Percentiles rank a stretch among this genome's conserved stretches.
Evolutionary conservation across 2,888 invertebrate species (phyloP).

Genomic region (Diadromus collaris): DNA sequence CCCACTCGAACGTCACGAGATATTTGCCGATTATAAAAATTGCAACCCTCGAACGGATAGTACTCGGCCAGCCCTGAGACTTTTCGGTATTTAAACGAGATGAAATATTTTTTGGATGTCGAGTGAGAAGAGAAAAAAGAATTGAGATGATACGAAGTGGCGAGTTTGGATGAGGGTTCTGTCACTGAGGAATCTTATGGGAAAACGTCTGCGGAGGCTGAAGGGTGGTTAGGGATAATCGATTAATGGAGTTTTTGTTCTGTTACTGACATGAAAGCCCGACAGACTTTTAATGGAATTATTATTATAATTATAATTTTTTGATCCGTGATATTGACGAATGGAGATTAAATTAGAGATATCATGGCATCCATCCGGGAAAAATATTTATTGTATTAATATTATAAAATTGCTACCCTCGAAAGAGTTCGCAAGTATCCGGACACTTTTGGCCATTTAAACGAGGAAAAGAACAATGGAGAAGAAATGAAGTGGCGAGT

Average conservation of each 20-base stretch:
- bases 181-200: too few relatives aligned
- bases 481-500: slow-evolving; percentile 50
- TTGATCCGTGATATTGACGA: too few relatives aligned
- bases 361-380: too few relatives aligned
- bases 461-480: slow-evolving; percentile 52
- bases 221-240: too few relatives aligned
- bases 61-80: not conserved
- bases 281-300: too few relatives aligned
- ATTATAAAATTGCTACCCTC: slow-evolving; percentile 6
- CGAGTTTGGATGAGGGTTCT: not conserved
- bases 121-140: slow-evolving; percentile 51
- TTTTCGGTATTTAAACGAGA: slow-evolving; percentile 3
- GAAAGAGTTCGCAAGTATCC: not conserved
- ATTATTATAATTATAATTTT: too few relatives aligned
- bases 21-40: slow-evolving; percentile 29
- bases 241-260: too few relatives aligned
- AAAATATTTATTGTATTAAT: too few relatives aligned
- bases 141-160: slow-evolving; percentile 53
- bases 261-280: too few relatives aligned
- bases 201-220: too few relatives aligned
- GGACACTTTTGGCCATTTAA: not conserved
- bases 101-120: not conserved
- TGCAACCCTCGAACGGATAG: not conserved
- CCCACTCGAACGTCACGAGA: slow-evolving; percentile 33
- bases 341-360: too few relatives aligned